These are phyloP conservation scores for Sminthurides aquaticus DNA, from an alignment of 2,888 invertebrate genomes.

Conservation along the genomic window DNA sequence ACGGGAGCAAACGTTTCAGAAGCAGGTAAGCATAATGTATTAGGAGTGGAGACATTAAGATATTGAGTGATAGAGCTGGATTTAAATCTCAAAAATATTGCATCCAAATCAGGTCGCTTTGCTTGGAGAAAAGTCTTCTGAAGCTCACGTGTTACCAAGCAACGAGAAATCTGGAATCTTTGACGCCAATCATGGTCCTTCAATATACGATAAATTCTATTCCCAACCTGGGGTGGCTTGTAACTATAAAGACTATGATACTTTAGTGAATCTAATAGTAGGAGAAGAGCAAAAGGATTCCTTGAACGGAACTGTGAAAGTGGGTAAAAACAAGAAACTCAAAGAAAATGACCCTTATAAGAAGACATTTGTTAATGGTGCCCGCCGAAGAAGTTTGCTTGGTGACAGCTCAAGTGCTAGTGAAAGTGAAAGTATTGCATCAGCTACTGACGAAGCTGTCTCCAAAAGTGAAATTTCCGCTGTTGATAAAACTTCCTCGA, in stretches of 20 bases:
- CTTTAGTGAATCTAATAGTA: conserved; percentile 36
- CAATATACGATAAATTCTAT: conserved; percentile 79
- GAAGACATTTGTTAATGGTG: conserved; percentile 69
- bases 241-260: conserved; percentile 49
- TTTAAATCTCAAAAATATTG: too few relatives aligned
- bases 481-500: conserved; percentile 40
- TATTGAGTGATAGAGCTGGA: too few relatives aligned
- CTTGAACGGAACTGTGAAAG: conserved; percentile 33
- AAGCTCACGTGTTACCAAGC: conserved; percentile 41
- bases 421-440: conserved; percentile 37
- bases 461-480: conserved; percentile 24
- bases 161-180: conserved; percentile 65
- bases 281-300: conserved; percentile 33
- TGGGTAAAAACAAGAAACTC: conserved; percentile 23
- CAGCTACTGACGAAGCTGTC: conserved; percentile 21
- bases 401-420: conserved; percentile 37
- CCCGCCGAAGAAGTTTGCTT: conserved; percentile 51
- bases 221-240: conserved; percentile 56
- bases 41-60: not conserved
- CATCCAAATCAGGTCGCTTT: conserved; percentile 37
- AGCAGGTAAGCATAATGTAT: conserved; percentile 64
- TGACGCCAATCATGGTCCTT: conserved; percentile 83
- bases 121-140: conserved; percentile 32
- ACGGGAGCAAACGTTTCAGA: conserved; percentile 88
- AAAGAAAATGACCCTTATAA: conserved; percentile 60